phyloP scores from a whole-genome alignment of 2,888 invertebrate genomes.

The Drosophila cognata region DNA sequence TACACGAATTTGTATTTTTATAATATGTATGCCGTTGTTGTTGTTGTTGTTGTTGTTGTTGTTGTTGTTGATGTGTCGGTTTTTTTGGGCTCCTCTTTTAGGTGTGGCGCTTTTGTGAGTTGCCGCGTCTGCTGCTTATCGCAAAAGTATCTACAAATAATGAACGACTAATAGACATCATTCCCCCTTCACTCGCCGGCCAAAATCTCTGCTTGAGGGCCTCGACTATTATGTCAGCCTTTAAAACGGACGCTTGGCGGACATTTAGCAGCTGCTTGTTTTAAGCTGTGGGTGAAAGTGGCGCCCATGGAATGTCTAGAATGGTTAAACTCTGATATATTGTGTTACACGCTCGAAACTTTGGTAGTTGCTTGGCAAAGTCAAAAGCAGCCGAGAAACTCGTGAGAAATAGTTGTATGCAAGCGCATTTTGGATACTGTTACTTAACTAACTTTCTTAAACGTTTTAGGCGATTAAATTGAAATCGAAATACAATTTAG shows the following conservation, averaged over 20 bases:
- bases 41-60: slow-evolving; percentile 15
- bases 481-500: neutral
- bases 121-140: slow-evolving; percentile 63
- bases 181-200: slow-evolving; percentile 20
- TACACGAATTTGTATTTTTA: slow-evolving; percentile 69
- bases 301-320: slow-evolving; percentile 50
- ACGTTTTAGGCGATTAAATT: neutral
- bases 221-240: slow-evolving; percentile 65
- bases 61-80: slow-evolving; percentile 8
- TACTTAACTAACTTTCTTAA: neutral
- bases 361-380: neutral
- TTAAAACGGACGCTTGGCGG: slow-evolving; percentile 47
- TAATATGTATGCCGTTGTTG: slow-evolving; percentile 13
- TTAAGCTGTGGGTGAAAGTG: slow-evolving; percentile 59
- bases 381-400: slow-evolving; percentile 5
- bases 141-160: slow-evolving; percentile 78
- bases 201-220: slow-evolving; percentile 4
- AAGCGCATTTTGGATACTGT: neutral
- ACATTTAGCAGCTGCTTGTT: slow-evolving; percentile 59
- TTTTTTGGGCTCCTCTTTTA: slow-evolving; percentile 44
- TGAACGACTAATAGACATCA: slow-evolving; percentile 72
- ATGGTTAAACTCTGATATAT: slow-evolving; percentile 47
- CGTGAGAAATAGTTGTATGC: slow-evolving; percentile 21
- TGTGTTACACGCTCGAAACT: slow-evolving; percentile 31
- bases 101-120: slow-evolving; percentile 71